Evolutionary conservation across 2,888 invertebrate species (phyloP), one percentile per base, ranked within the genome.

Genomic region (Dexiosoma caninum): DNA sequence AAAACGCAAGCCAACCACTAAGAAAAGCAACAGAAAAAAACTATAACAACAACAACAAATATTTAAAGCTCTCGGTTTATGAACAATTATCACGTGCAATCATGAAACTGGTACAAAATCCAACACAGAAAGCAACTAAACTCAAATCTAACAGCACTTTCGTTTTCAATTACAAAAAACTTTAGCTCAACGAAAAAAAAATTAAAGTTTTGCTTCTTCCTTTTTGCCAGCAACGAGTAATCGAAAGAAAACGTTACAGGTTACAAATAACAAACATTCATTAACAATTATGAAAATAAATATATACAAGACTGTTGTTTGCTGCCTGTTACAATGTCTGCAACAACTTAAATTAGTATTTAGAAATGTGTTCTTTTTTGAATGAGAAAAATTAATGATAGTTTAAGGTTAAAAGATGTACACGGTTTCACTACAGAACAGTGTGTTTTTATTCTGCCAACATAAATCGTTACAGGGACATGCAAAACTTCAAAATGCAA

Each of bases 91-190:
- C 82, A 85, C 83, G 84, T 85, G 84, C 83, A 85, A 84, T 83
- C 84, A 84, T 85, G 83, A 84, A 85, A 84, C 84, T 85, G 84
- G 84, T 84, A 85, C 84, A 85, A 83, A 81, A 85, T 79, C 82
- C 74, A 80, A 79, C 78, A 82, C 80, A 71, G 71, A 74, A 81
- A 75, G 69, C 62, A 79, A 70, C 71, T 53, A 69, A 69, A 60
- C 40, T 71, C 51, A n/a, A 59, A 71, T 55, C 64, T 27, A 51
- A 57, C 57, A 75, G 40, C 78, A 82, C 83, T 84, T 84, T 84
- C 84, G 60, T 84, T 84, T 84, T 84, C 82, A 46, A 75, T 83
- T 59, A 82, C 72, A 70, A 82, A n/a, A 78, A 77, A 75, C 60
- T 53, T n/a, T 19, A 27, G 2, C 1, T n/a, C n/a, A 53, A 62